Evolutionary conservation across 2,113 vertebrate genomes (phyloP).

Genomic region (Glaucomys volans): DNA sequence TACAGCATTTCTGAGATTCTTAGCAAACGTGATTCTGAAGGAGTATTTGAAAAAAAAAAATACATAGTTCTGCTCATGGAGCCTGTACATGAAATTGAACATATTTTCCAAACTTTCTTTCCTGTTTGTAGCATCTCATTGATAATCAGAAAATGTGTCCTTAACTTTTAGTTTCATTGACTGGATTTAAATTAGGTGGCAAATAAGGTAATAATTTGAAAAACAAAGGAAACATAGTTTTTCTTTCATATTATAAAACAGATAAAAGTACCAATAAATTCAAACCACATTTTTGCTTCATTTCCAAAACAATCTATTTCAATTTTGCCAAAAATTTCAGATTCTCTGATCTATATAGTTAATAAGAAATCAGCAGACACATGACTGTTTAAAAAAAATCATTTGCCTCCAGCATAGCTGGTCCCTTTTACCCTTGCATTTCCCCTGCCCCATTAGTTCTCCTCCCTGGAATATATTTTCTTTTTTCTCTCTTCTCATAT

Average conservation of each 20-base stretch:
- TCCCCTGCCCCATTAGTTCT: fast-evolving
- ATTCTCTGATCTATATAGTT: background rate
- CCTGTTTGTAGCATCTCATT: background rate
- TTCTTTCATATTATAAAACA: slow-evolving; percentile 10
- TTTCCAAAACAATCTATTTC: background rate
- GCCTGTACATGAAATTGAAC: background rate
- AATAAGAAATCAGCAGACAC: background rate
- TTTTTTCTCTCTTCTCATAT: background rate
- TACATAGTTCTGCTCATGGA: background rate
- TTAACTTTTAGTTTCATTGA: slow-evolving; percentile 7
- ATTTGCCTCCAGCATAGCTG: background rate
- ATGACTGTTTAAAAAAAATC: background rate
- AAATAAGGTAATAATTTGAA: background rate
- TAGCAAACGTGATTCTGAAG: slow-evolving; percentile 57
- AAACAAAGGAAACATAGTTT: background rate
- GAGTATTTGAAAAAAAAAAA: slow-evolving; percentile 15
- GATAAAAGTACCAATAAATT: background rate
- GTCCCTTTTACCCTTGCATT: background rate
- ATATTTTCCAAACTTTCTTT: background rate
- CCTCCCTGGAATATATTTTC: background rate
- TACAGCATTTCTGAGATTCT: slow-evolving; percentile 62
- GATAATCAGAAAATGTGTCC: slow-evolving; percentile 2
- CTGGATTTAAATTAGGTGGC: background rate
- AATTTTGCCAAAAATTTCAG: background rate
- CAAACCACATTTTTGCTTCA: background rate